Conservation (phyloP, 2,113 vertebrate species). For the Zosterops hypoxanthus region DNA sequence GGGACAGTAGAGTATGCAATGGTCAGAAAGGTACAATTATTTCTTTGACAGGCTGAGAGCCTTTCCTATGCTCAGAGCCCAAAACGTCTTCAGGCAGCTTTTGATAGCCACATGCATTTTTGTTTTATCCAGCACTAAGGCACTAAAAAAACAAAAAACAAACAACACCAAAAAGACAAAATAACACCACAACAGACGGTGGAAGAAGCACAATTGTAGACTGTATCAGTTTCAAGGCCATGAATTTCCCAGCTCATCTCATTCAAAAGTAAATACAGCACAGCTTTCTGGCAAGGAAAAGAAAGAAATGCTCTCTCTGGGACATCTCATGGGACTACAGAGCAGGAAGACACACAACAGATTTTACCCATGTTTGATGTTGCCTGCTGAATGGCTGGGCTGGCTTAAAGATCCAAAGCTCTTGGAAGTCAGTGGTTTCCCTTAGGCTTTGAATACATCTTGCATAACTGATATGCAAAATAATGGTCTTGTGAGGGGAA, state of each 20-base stretch:
- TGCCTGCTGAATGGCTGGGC: background rate
- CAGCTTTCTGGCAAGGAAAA: background rate
- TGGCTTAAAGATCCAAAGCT: background rate
- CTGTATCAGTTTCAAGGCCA: background rate
- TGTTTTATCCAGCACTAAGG: background rate
- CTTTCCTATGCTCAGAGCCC: background rate
- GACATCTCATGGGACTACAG: background rate
- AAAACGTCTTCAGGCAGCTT: background rate
- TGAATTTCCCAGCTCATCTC: background rate
- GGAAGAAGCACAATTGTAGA: background rate
- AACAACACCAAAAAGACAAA: background rate
- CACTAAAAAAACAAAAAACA: background rate
- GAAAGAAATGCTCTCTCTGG: background rate
- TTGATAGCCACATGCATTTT: background rate
- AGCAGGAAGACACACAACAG: background rate
- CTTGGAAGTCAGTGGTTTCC: background rate
- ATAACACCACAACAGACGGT: background rate
- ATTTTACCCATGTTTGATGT: background rate
- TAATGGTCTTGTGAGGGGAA: background rate
- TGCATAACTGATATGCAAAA: background rate
- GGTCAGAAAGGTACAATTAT: background rate
- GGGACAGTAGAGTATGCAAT: background rate
- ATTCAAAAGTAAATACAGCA: background rate
- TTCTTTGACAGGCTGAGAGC: background rate
- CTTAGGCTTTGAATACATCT: background rate